Evolutionary conservation across 2,797 vertebrate species (phyloP).

Genomic region (Lindbergichthys nudifrons): DNA sequence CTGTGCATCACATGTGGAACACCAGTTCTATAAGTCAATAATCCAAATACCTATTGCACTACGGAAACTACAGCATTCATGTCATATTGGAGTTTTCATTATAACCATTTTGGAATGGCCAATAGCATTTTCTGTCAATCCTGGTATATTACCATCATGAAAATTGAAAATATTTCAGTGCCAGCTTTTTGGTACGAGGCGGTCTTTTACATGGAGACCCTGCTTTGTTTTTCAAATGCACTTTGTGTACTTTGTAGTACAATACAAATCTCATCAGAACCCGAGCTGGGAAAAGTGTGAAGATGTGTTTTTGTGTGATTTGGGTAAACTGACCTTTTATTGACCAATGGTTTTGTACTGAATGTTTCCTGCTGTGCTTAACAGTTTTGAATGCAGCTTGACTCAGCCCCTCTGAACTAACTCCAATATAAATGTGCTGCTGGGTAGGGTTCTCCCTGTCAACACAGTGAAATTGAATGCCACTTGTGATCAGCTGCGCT

Average conservation of each 20-base stretch:
- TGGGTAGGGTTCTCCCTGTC: slow-evolving; percentile 8
- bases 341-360: not conserved
- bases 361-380: not conserved
- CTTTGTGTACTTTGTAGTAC: too few relatives aligned
- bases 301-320: not conserved
- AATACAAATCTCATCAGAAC: not conserved
- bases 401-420: slow-evolving; percentile 4
- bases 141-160: not conserved
- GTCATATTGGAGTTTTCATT: too few relatives aligned
- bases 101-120: too few relatives aligned
- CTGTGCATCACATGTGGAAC: not conserved
- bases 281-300: not conserved
- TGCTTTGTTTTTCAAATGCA: not conserved
- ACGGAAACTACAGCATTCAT: not conserved
- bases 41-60: not conserved
- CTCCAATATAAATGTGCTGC: not conserved
- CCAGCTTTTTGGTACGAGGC: not conserved
- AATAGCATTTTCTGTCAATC: too few relatives aligned
- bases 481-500: slow-evolving; percentile 45
- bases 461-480: slow-evolving; percentile 50
- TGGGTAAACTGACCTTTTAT: not conserved
- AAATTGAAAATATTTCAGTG: not conserved
- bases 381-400: not conserved
- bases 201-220: not conserved
- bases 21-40: not conserved